These are phyloP conservation scores for Drosophila suboccidentalis DNA, from an alignment of 2,888 invertebrate species.

Conservation along the genomic window DNA sequence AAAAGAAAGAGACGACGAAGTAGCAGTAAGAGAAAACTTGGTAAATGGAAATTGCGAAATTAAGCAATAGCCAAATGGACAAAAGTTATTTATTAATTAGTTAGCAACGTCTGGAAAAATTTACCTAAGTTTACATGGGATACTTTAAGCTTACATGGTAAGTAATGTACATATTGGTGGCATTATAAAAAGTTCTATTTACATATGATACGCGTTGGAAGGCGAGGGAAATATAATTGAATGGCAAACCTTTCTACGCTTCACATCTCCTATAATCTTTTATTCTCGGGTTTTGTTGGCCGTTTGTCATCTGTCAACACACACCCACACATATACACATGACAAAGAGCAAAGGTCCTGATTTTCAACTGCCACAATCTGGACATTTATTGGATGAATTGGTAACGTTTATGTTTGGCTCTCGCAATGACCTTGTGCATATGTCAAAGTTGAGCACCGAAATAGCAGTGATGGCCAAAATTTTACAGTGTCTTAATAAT, in stretches of 20 bases:
- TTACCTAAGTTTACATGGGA: conserved; percentile 26
- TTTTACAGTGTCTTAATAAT: too few relatives aligned
- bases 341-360: conserved; percentile 48
- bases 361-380: conserved; percentile 33
- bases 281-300: conserved; percentile 33
- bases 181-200: conserved; percentile 15
- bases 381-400: conserved; percentile 17
- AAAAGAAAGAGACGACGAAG: background rate
- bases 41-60: conserved; percentile 38
- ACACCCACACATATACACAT: conserved; percentile 5
- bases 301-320: conserved; percentile 51
- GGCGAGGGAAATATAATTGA: conserved; percentile 29
- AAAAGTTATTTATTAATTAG: conserved; percentile 53
- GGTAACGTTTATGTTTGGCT: background rate
- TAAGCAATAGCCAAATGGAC: conserved; percentile 24
- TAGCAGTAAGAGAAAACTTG: conserved; percentile 11
- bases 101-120: conserved; percentile 47
- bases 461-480: too few relatives aligned
- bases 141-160: conserved; percentile 8
- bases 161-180: background rate
- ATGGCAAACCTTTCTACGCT: conserved; percentile 32
- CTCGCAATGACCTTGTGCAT: conserved; percentile 13
- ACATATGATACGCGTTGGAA: conserved; percentile 9
- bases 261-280: conserved; percentile 38
- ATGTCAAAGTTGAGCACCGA: conserved; percentile 13